Base-by-base conservation (phyloP, 2,113 vertebrate species). In the Aegypius monachus region DNA sequence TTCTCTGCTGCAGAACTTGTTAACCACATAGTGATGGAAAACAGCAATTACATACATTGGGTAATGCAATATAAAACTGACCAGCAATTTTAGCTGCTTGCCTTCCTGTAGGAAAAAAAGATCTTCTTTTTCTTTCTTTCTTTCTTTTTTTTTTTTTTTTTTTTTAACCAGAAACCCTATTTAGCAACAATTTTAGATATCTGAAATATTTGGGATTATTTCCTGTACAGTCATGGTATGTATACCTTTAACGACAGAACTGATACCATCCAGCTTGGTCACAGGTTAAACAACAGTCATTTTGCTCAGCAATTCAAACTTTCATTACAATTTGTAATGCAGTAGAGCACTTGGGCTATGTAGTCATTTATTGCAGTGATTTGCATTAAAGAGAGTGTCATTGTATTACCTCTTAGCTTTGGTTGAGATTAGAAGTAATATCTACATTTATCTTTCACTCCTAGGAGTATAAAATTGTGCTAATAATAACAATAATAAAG, bases 401-500 rank as follows among this genome's bases (percentile, higher is more conserved):
- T 97, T 95, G 95, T 84, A 67, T 95, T 97, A 97, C 97, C 94
- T 97, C 95, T 96, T 95, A 94, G 91, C 95, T 93, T 79, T 88
- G 93, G 67, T n/a, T 82, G 96, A 96, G 97, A 95, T 97, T 72
- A 89, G 94, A 96, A 96, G 96, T 97, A 92, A 93, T 96, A 90
- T 95, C 95, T 96, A 96, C 95, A 88, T 93, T 95, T 96, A 92
- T 95, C 94, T 97, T 96, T 97, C 81, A 90, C 95, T 97, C 97
- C 97, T 93, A 80, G 81, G 97, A 97, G 95, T 83, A 75, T 86
- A 92, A 91, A 96, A 68, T 55, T 87, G 93, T 92, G 93, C 96
- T 96, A 96, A 93, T 97, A 97, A 97, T 96, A 97, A 96, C 95
- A 91, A 95, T 81, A 90, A 97, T 95, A 96, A 97, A 97, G 91